These are phyloP conservation scores for Riparia riparia DNA, from an alignment of 2,113 vertebrate species.

Conservation along the genomic window DNA sequence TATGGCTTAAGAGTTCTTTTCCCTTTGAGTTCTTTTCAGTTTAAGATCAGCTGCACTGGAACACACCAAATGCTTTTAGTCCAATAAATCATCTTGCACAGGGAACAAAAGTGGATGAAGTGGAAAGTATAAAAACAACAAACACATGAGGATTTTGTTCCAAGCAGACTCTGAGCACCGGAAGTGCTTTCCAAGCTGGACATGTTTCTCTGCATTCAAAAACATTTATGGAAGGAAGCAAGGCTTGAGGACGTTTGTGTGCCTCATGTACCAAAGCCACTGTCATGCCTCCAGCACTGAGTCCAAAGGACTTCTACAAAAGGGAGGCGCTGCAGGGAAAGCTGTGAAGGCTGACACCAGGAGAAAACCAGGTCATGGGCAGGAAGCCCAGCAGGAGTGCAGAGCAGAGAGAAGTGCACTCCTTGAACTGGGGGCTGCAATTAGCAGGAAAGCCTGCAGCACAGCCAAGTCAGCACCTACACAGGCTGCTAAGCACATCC, in stretches of 20 bases:
- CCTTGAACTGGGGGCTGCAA: not conserved
- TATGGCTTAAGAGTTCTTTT: not conserved
- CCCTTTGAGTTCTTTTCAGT: not conserved
- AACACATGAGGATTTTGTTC: not conserved
- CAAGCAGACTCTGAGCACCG: not conserved
- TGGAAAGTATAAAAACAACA: not conserved
- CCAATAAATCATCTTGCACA: not conserved
- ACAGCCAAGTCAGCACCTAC: not conserved
- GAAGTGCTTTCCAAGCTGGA: not conserved
- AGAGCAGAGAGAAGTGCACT: not conserved
- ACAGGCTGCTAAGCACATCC: not conserved
- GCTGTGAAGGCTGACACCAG: not conserved
- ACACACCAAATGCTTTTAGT: not conserved
- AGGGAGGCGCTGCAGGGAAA: not conserved
- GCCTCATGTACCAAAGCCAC: not conserved
- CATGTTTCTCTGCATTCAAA: not conserved
- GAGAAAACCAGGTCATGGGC: not conserved
- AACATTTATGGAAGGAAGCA: not conserved
- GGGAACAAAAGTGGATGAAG: not conserved
- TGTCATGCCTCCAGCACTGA: not conserved
- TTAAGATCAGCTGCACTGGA: not conserved
- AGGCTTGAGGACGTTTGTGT: not conserved
- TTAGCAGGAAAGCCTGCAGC: not conserved
- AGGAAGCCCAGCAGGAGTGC: not conserved
- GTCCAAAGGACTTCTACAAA: not conserved